Evolutionary conservation across 2,888 invertebrate species (phyloP).

Genomic region (Ferdinandea cuprea): DNA sequence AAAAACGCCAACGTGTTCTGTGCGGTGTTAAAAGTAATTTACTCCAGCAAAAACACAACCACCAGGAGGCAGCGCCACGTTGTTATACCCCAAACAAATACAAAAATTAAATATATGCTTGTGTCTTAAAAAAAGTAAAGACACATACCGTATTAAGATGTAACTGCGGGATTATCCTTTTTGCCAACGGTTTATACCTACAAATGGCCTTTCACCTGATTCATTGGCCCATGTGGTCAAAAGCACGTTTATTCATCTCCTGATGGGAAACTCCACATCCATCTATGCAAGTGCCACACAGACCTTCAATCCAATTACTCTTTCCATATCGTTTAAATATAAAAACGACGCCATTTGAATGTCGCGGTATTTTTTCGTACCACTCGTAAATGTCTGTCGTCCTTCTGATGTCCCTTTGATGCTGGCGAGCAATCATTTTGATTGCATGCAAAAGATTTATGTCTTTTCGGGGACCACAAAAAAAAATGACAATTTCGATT

Average conservation of each 20-base stretch:
- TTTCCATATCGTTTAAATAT: slow-evolving; percentile 6
- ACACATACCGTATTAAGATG: too few relatives aligned
- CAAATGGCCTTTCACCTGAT: slow-evolving; percentile 19
- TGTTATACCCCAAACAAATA: too few relatives aligned
- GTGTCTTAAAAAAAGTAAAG: too few relatives aligned
- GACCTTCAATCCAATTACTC: slow-evolving; percentile 54
- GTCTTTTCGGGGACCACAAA: neutral
- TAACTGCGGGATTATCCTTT: slow-evolving; percentile 23
- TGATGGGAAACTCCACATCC: slow-evolving; percentile 15
- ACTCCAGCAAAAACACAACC: too few relatives aligned
- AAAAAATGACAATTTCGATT: slow-evolving; percentile 30
- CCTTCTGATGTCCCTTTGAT: slow-evolving; percentile 6
- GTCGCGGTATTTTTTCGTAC: neutral
- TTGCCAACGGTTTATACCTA: neutral
- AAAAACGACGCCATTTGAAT: slow-evolving; percentile 21
- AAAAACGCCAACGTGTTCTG: too few relatives aligned
- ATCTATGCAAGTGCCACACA: neutral
- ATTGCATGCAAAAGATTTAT: slow-evolving; percentile 44
- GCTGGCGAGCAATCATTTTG: slow-evolving; percentile 42
- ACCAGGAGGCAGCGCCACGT: too few relatives aligned
- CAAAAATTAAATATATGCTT: too few relatives aligned
- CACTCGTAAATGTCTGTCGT: too few relatives aligned
- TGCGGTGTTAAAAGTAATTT: too few relatives aligned
- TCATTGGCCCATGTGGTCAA: slow-evolving; percentile 33
- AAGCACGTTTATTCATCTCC: slow-evolving; percentile 26